Evolutionary conservation across 2,797 vertebrate genomes (phyloP), one percentile per base, ranked within the genome.

Genomic region (Novumbra hubbsi): DNA sequence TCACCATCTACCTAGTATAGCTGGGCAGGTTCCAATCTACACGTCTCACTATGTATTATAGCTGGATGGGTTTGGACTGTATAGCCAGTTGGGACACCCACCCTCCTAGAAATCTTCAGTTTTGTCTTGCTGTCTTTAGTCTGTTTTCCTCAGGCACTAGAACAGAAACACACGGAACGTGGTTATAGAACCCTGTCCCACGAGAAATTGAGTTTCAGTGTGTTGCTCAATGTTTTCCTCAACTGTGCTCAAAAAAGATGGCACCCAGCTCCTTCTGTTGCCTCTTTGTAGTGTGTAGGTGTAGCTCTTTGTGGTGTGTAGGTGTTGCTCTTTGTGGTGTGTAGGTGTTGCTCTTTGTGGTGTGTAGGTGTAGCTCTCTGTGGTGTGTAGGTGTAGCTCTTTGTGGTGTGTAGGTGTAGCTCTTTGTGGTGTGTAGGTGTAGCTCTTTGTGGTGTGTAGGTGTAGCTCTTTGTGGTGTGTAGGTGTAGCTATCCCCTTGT

Each of bases 381-480:
- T 78, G 60, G 30, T 72, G 28, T 72, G 32, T 52, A 65, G 68
- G 66, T 68, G 32, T 27, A 11, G 72, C 52, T 76, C 73, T 60
- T 79, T 14, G 41, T 55, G 28, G n/a, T 81, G 72, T 76, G 73
- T 78, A n/a, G n/a, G n/a, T n/a, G n/a, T n/a, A n/a, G n/a, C n/a
- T n/a, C n/a, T n/a, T 76, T 48, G 34, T 78, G 60, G 30, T 72
- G 28, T 72, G 32, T 52, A 65, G 68, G 66, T 68, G 32, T 27
- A 11, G 72, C 52, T 76, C 73, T 60, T 79, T 14, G 41, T 55
- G 28, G n/a, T 81, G 72, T 76, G 73, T 78, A n/a, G n/a, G n/a
- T n/a, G n/a, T n/a, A n/a, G n/a, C n/a, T n/a, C n/a, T n/a, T 76
- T 48, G 34, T 78, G 60, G 30, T 72, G 28, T 72, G 32, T 52